Base-by-base conservation (phyloP, 37 sponge, comb jelly and placozoan species). In the Petrosia ficiformis region DNA sequence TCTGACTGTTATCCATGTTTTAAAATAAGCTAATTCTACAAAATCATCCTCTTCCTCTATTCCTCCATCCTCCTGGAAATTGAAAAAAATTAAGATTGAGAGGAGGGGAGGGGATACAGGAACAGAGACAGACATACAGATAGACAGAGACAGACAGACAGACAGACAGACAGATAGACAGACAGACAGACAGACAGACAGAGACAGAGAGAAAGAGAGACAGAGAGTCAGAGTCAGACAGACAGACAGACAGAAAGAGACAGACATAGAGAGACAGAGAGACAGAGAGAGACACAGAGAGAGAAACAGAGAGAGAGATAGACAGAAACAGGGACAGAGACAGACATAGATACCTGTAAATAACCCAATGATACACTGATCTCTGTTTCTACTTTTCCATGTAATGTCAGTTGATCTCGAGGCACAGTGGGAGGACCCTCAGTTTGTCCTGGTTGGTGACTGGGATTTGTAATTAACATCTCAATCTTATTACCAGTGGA, bases 401-500 rank as follows among this genome's bases (percentile, higher is more conserved):
- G 42, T 40, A 90, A 54, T 26, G 77, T 61, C 59, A 90, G 58
- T 39, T 69, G 81, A 58, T 63, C 74, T 56, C 65, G 44, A 30
- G 69, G 14, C 19, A 8, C 21, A 22, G 5, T 32, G 2, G 11
- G 44, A 24, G 54, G 10, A 19, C 14, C 10, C 32, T 28, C 52
- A 29, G 6, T 3, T 21, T 24, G 29, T 42, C n/a, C n/a, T 1
- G 25, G 59, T n/a, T 71, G 64, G 34, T 30, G 36, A 4, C 65
- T 70, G 0, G 64, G 42, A 39, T 90, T 90, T 22, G 38, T 79
- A 44, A 90, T 31, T 6, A 73, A 63, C 65, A 85, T 76, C 2
- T 92, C 92, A 48, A 86, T 83, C 57, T 83, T 61, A n/a, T 61
- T 82, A 1, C 88, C 80, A 11, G 88, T 87, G 21, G 80, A 77